These are phyloP conservation scores for Dinoponera quadriceps DNA, from an alignment of 1,140 invertebrate species.

Conservation along the genomic window DNA sequence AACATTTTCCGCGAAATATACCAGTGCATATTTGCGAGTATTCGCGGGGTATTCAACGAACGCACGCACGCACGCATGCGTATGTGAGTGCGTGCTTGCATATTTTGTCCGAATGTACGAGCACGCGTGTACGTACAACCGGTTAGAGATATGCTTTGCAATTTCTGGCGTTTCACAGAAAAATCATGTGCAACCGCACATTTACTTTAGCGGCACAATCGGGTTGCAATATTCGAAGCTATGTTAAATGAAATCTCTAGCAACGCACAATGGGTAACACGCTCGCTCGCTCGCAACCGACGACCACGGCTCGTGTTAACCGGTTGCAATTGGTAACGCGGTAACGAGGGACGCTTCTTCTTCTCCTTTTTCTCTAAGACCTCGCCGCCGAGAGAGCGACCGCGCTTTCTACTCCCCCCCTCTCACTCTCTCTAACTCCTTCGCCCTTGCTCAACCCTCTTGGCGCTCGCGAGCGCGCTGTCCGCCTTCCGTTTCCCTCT, in stretches of 20 bases:
- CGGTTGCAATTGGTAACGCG: slow-evolving; percentile 26
- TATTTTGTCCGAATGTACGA: slow-evolving; percentile 35
- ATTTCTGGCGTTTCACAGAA: slow-evolving; percentile 25
- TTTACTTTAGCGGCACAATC: slow-evolving; percentile 1
- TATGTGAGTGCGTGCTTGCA: not conserved
- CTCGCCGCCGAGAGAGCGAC: not conserved
- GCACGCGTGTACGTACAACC: slow-evolving; percentile 13
- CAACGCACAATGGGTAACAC: not conserved
- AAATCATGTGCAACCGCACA: not conserved
- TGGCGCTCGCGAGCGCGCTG: not conserved
- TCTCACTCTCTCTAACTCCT: not conserved
- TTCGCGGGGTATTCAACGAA: slow-evolving; percentile 51
- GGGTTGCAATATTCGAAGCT: not conserved
- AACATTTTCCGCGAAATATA: slow-evolving; percentile 60
- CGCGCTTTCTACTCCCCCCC: too few species aligned
- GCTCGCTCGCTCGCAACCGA: not conserved
- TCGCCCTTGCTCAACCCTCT: not conserved
- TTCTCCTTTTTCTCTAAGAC: not conserved
- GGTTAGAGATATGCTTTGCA: slow-evolving; percentile 28
- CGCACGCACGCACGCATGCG: slow-evolving; percentile 21
- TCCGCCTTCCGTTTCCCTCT: slow-evolving; percentile 38
- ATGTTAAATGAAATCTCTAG: slow-evolving; percentile 50
- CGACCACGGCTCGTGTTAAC: not conserved
- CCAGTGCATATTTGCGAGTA: slow-evolving; percentile 57
- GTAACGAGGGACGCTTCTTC: not conserved